These are phyloP conservation scores for Pungitius pungitius DNA, from an alignment of 2,113 vertebrate species.

Conservation along the genomic window DNA sequence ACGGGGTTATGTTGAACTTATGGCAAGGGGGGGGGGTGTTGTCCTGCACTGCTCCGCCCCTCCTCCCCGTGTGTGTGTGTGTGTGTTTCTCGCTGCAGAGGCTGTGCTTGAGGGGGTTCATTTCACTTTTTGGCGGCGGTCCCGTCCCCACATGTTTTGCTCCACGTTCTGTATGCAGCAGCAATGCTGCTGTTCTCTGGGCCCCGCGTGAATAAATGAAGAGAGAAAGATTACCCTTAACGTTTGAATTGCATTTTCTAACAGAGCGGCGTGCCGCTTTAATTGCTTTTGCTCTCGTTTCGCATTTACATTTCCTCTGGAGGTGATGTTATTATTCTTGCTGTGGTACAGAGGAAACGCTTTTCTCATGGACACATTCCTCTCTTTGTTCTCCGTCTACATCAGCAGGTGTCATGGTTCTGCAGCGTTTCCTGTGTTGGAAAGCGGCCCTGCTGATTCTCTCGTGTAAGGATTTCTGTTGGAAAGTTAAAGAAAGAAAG, in stretches of 20 bases:
- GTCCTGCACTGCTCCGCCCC: no score
- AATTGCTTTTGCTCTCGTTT: constrained; percentile 54
- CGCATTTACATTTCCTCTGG: constrained; percentile 48
- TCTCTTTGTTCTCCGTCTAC: constrained; percentile 55
- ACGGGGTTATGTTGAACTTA: no score
- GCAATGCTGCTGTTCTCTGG: constrained; percentile 50
- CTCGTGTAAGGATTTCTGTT: constrained; percentile 65
- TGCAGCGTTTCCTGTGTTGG: constrained; percentile 56
- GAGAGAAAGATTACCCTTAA: constrained; percentile 32
- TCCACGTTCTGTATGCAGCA: constrained; percentile 50
- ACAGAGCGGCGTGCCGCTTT: constrained; percentile 32
- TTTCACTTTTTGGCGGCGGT: constrained; percentile 55
- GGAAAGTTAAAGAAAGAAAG: no score
- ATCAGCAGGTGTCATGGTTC: constrained; percentile 70
- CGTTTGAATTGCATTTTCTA: constrained; percentile 43
- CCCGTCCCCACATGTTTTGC: constrained; percentile 16
- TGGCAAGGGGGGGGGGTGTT: no score
- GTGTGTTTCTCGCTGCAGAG: constrained; percentile 33
- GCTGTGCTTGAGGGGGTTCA: constrained; percentile 55
- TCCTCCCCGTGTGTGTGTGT: not conserved
- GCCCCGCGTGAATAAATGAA: constrained; percentile 50
- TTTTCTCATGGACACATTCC: constrained; percentile 52
- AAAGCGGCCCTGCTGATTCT: constrained; percentile 62
- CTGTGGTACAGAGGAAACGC: constrained; percentile 43
- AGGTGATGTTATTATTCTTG: constrained; percentile 53